phyloP scores from a whole-genome alignment of 2,888 invertebrate species.

The Adelognathus sp. region DNA sequence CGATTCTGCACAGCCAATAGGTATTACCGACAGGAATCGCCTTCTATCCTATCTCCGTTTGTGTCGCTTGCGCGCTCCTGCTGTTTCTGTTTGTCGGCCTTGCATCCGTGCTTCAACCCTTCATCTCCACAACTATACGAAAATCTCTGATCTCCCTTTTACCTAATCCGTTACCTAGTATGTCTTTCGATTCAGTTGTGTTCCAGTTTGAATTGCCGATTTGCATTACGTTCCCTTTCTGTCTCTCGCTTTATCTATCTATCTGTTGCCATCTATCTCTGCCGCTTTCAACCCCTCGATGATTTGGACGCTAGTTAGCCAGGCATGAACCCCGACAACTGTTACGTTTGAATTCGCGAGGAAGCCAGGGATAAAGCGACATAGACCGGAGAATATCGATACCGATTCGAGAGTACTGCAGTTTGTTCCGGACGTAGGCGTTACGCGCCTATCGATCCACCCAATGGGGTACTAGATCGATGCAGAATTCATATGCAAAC shows the following conservation, averaged over 20 bases:
- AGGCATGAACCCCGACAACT: conserved; percentile 64
- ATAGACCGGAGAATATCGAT: conserved; percentile 39
- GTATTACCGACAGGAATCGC: conserved; percentile 63
- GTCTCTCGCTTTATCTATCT: conserved; percentile 23
- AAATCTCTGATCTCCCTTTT: background rate
- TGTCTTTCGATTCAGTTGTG: conserved; percentile 42
- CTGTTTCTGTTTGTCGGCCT: conserved; percentile 34
- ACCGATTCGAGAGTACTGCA: conserved; percentile 44
- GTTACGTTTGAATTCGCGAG: conserved; percentile 54
- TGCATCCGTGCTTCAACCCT: conserved; percentile 29
- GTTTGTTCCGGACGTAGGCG: conserved; percentile 45
- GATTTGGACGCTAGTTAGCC: conserved; percentile 61
- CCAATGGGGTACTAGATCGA: conserved; percentile 58
- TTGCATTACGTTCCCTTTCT: conserved; percentile 45
- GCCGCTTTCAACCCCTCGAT: conserved; percentile 55
- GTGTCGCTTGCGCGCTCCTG: conserved; percentile 7
- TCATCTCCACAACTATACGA: conserved; percentile 8
- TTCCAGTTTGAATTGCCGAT: conserved; percentile 54
- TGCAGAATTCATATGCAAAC: conserved; percentile 59
- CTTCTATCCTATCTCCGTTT: conserved; percentile 56
- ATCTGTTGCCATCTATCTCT: conserved; percentile 33
- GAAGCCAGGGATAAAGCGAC: conserved; percentile 4
- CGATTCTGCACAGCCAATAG: conserved; percentile 43
- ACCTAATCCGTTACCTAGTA: conserved; percentile 35
- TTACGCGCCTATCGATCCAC: conserved; percentile 59